These are phyloP conservation scores for Leptinotarsa rubiginosa DNA, from an alignment of 2,888 invertebrate species.

Conservation along the genomic window DNA sequence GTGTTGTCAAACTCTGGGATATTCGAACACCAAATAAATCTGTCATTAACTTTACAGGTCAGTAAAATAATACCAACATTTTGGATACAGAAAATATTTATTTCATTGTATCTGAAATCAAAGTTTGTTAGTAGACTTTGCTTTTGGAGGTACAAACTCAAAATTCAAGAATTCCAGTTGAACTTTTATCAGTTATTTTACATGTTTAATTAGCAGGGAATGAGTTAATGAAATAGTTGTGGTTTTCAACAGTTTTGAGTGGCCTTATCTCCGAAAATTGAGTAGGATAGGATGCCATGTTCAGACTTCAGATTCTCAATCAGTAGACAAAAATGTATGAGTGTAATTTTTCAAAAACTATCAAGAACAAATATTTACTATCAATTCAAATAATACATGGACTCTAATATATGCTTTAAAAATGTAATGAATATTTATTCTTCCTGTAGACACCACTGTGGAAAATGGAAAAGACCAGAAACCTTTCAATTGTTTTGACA, in stretches of 20 bases:
- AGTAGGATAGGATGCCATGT: too few species aligned
- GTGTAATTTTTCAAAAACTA: too few species aligned
- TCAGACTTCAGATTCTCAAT: too few species aligned
- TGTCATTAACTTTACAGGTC: constrained; percentile 46
- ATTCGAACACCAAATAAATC: constrained; percentile 68
- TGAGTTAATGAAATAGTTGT: too few species aligned
- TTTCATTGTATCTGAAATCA: not conserved
- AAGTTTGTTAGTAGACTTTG: not conserved
- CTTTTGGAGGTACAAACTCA: not conserved
- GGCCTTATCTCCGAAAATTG: too few species aligned
- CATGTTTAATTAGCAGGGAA: too few species aligned
- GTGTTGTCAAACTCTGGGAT: constrained; percentile 74
- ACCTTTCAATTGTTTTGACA: constrained; percentile 78
- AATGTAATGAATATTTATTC: not conserved
- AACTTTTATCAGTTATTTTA: too few species aligned
- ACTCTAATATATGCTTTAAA: not conserved
- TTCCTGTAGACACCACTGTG: constrained; percentile 56
- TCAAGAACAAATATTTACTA: too few species aligned
- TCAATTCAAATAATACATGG: not conserved
- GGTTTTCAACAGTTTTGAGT: too few species aligned
- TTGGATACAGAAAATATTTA: constrained; percentile 16
- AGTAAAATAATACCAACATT: not conserved
- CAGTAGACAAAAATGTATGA: too few species aligned
- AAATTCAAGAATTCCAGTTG: too few species aligned
- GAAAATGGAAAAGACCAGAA: constrained; percentile 64